A percentile compares a stretch with the other conserved stretches of the same genome.
Conservation (phyloP, 2,888 invertebrate species). For the Antheraea yamamai region DNA sequence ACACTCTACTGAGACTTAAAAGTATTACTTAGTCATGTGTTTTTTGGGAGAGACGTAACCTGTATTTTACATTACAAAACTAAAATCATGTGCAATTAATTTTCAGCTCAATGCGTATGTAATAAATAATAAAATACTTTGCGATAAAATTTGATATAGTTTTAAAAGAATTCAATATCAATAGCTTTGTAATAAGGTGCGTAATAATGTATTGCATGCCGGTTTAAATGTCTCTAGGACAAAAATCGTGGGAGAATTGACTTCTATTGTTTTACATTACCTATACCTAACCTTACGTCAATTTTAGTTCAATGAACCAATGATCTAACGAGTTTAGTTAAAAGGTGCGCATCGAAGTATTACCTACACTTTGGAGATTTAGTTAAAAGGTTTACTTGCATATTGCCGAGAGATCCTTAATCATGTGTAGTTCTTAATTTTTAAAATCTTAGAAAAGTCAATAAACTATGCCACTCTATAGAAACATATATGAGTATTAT, state of each 20-base stretch:
- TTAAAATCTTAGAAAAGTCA: neutral
- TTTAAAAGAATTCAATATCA: slow-evolving; percentile 18
- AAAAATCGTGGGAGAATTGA: slow-evolving; percentile 63
- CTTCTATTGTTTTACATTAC: slow-evolving; percentile 61
- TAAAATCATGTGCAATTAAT: slow-evolving; percentile 24
- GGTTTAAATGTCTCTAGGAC: slow-evolving; percentile 34
- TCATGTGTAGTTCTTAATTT: neutral
- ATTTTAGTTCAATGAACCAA: slow-evolving; percentile 59
- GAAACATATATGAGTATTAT: neutral
- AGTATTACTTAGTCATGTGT: slow-evolving; percentile 24
- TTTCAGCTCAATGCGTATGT: slow-evolving; percentile 23
- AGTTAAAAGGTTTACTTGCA: neutral
- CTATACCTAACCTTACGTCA: slow-evolving; percentile 60
- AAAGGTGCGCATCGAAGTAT: slow-evolving; percentile 15
- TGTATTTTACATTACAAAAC: slow-evolving; percentile 25
- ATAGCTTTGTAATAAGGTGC: slow-evolving; percentile 26
- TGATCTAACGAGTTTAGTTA: slow-evolving; percentile 24
- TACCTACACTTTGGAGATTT: neutral
- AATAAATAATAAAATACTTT: slow-evolving; percentile 26
- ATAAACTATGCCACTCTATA: neutral
- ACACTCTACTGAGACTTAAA: neutral
- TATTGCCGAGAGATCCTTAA: neutral
- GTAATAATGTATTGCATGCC: slow-evolving; percentile 30
- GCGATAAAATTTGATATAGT: neutral
- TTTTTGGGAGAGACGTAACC: slow-evolving; percentile 45